These are phyloP conservation scores for Zaprionus obscuricornis DNA, from an alignment of 2,888 invertebrate species.

Conservation along the genomic window DNA sequence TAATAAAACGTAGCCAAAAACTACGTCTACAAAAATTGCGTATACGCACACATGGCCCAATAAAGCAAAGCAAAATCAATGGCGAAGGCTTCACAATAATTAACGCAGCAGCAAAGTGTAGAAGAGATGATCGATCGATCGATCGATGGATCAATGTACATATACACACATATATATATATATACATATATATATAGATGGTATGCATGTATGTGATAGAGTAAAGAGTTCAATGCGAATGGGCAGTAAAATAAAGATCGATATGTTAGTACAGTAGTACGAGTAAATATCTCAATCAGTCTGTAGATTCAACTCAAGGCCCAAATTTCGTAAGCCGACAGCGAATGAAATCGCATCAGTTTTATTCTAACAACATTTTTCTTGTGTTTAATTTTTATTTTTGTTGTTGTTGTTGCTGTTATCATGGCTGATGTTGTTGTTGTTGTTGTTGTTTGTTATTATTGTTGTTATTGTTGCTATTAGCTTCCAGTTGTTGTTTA, in stretches of 20 bases:
- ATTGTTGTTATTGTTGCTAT: constrained; percentile 6
- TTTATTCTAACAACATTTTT: constrained; percentile 27
- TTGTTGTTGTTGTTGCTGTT: constrained; percentile 11
- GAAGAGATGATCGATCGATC: constrained; percentile 41
- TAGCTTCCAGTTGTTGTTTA: constrained; percentile 60
- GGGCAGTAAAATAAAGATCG: background rate
- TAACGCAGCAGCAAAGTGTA: constrained; percentile 41
- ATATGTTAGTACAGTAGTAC: background rate
- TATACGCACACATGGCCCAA: constrained; percentile 76
- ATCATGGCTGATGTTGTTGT: constrained; percentile 10
- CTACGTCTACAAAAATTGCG: constrained; percentile 51
- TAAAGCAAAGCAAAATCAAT: constrained; percentile 60
- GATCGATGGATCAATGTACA: background rate
- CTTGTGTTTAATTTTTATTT: background rate
- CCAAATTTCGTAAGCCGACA: constrained; percentile 46
- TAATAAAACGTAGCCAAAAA: constrained; percentile 58
- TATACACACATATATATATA: background rate
- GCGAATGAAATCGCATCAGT: constrained; percentile 34
- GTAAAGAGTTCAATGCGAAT: background rate
- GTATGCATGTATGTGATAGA: too few relatives aligned
- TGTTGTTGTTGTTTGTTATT: background rate
- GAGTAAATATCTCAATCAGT: too few relatives aligned
- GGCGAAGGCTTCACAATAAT: constrained; percentile 62
- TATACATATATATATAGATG: too few relatives aligned
- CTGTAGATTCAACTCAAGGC: constrained; percentile 33